These are phyloP conservation scores for Lucinisca nassula DNA, from an alignment of 2,888 invertebrate genomes.

Conservation along the genomic window DNA sequence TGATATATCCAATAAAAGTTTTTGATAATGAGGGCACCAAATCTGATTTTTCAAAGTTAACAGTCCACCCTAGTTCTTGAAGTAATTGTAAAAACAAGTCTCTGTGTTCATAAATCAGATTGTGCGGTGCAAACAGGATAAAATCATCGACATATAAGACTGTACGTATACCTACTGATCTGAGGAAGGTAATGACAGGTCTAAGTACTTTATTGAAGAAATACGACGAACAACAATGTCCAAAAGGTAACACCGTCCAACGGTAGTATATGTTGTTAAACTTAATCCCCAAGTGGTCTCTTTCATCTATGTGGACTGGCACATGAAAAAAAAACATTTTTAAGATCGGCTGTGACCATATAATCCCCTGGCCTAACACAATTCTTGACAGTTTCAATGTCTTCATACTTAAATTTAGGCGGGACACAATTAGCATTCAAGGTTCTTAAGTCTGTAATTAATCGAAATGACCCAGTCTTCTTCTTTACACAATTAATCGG, in stretches of 20 bases:
- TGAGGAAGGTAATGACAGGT: not conserved
- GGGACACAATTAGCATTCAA: slow-evolving; percentile 11
- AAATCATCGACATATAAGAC: not conserved
- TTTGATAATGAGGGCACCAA: no score
- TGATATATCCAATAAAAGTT: no score
- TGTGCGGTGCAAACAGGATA: no score
- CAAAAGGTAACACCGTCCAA: slow-evolving; percentile 1
- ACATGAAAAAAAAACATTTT: no score
- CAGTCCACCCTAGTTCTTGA: no score
- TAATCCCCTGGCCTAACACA: not conserved
- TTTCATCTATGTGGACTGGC: no score
- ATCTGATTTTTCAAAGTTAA: no score
- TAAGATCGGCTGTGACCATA: no score
- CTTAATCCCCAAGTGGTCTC: no score
- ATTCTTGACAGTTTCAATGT: slow-evolving; percentile 6
- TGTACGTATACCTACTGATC: not conserved
- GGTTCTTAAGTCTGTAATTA: slow-evolving; percentile 31
- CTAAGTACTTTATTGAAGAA: slow-evolving; percentile 1
- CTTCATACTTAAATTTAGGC: slow-evolving; percentile 7
- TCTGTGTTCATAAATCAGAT: no score
- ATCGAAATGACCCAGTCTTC: slow-evolving; percentile 11
- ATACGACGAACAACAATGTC: not conserved
- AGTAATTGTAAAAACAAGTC: no score
- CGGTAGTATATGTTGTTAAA: not conserved
- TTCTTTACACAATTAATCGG: slow-evolving; percentile 35